Conservation (phyloP, 92 coral and sea anemone genomes). For the Bergia sp. region DNA sequence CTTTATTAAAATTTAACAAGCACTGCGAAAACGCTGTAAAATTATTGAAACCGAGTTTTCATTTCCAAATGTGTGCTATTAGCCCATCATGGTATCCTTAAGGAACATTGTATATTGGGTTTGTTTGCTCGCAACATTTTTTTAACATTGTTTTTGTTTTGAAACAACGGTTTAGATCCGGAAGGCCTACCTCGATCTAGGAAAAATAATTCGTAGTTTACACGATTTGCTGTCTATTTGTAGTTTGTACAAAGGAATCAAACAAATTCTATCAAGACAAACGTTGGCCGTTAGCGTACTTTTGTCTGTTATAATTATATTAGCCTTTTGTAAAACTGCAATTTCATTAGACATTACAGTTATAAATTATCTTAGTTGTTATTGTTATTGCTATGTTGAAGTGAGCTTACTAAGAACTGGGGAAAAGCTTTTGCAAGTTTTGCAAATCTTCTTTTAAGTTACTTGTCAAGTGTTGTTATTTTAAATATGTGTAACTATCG, state of each 20-base stretch:
- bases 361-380: too few relatives aligned
- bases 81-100: background rate
- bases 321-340: too few relatives aligned
- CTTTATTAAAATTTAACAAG: too few relatives aligned
- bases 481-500: background rate
- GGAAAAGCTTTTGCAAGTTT: background rate
- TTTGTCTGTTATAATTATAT: too few relatives aligned
- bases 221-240: background rate
- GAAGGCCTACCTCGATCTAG: background rate
- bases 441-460: background rate
- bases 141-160: background rate
- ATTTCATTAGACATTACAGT: too few relatives aligned
- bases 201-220: background rate
- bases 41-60: background rate
- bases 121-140: background rate
- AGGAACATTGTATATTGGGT: background rate
- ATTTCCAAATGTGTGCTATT: background rate
- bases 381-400: background rate
- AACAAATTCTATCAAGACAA: background rate
- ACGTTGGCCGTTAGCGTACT: background rate
- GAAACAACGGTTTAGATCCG: background rate
- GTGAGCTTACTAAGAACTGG: background rate
- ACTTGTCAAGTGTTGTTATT: background rate
- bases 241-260: background rate
- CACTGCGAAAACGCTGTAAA: background rate